These are phyloP conservation scores for Drosophila burlai DNA, from an alignment of 1,140 invertebrate species.

Conservation along the genomic window DNA sequence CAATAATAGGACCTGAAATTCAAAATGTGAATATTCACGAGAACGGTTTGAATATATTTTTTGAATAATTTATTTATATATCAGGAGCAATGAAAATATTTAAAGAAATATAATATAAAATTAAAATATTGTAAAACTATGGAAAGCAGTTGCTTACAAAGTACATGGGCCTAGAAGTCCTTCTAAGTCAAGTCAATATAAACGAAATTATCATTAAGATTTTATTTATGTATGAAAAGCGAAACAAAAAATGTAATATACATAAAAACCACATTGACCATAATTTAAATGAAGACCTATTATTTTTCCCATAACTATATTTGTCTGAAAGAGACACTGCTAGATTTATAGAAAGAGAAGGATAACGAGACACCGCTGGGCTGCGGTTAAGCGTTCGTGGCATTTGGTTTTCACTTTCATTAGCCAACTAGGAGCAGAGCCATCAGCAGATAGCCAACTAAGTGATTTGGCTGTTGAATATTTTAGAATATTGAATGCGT, in stretches of 20 bases:
- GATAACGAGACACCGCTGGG: neutral
- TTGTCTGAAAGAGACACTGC: neutral
- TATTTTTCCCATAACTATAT: neutral
- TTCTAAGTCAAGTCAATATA: no score
- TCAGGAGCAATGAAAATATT: neutral
- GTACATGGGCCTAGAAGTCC: neutral
- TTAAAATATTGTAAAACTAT: neutral
- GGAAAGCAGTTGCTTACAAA: neutral
- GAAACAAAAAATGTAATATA: neutral
- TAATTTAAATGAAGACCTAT: neutral
- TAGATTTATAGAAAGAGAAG: neutral
- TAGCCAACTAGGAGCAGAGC: constrained; percentile 28
- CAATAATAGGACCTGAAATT: neutral
- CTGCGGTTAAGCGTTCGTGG: constrained; percentile 27
- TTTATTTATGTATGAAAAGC: neutral
- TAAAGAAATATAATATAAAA: neutral
- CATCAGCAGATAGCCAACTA: constrained; percentile 36
- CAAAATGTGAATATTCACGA: neutral
- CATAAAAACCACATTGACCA: neutral
- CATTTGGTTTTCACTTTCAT: constrained; percentile 66
- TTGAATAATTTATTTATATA: neutral
- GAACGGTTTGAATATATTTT: neutral
- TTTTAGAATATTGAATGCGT: constrained; percentile 49
- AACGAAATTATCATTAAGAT: neutral
- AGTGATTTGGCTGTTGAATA: constrained; percentile 67